Percentiles rank a stretch among this genome's conserved stretches.
Evolutionary conservation across 1,140 invertebrate species (phyloP).

Genomic region (Plutomurus gul): DNA sequence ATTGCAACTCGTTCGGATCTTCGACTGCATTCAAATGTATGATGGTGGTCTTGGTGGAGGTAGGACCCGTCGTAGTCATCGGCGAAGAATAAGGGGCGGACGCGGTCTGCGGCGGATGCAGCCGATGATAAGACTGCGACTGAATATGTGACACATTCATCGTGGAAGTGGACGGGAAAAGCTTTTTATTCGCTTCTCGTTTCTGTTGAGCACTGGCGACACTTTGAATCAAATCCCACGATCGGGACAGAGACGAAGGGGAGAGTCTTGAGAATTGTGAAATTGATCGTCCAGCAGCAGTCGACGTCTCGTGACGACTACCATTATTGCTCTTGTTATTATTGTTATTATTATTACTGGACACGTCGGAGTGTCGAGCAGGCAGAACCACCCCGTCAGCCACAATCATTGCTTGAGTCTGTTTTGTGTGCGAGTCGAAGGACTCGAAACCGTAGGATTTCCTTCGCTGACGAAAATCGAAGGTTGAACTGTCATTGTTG

Average conservation of each 20-base stretch:
- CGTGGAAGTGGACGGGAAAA: constrained; percentile 29
- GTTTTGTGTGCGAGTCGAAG: constrained; percentile 31
- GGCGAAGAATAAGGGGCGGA: no score
- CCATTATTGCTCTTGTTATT: not conserved
- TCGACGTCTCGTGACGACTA: not conserved
- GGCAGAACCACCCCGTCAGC: not conserved
- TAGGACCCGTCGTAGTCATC: no score
- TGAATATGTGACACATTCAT: constrained; percentile 8
- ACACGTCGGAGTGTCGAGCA: not conserved
- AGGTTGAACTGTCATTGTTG: constrained; percentile 30
- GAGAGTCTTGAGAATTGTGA: not conserved
- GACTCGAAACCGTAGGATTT: constrained; percentile 52
- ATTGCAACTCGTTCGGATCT: not conserved
- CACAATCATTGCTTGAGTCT: not conserved
- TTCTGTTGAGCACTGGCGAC: constrained; percentile 10
- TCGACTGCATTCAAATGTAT: not conserved
- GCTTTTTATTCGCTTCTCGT: constrained; percentile 14
- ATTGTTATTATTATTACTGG: not conserved
- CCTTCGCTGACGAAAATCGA: constrained; percentile 44
- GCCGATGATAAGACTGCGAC: not conserved
- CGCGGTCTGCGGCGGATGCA: no score
- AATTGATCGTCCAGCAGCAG: not conserved
- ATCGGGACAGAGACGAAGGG: constrained; percentile 36
- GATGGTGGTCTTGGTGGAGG: not conserved
- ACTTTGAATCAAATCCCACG: constrained; percentile 51